Base-by-base conservation (phyloP, 2,888 invertebrate species). In the Orchesella flavescens region DNA sequence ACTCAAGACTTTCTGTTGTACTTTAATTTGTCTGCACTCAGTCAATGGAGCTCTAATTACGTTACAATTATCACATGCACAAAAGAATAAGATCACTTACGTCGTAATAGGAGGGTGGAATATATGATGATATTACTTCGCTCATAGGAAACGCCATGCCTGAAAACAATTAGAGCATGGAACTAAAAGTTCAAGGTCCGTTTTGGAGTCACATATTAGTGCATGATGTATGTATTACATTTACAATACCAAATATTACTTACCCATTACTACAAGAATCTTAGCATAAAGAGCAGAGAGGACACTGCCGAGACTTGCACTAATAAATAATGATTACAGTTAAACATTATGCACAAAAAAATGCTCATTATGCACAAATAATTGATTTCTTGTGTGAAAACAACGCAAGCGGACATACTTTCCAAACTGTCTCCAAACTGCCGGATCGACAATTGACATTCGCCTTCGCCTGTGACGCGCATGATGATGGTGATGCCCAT, bases 201-300 rank as follows among this genome's bases (percentile, higher is more conserved):
- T 34, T 34, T 34, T 7, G 34, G 34, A 34, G 34, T 34, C 34
- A 34, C 7, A 4, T 34, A n/a, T n/a, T n/a, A n/a, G n/a, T n/a
- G n/a, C n/a, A 43, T 34, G 66, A 13, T 46, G 46, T 46, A 46
- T 46, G 9, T 46, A 13, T 53, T 53, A 53, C 2, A 4, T 34
- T 34, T 4, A 34, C 34, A 34, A 34, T 4, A 34, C 34, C n/a
- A n/a, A n/a, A n/a, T n/a, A n/a, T n/a, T 46, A 13, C 55, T 44
- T 84, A 86, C 97, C 97, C 95, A 97, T 96, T 73, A 97, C 96
- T 63, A 97, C 96, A 88, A 97, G 91, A 72, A 97, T 92, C 91
- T 97, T 97, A 71, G 97, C 97, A 90, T 98, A 98, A 21, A 98
- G 93, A 0, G 97, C 97, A 85, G 97, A 97, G 87, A 97, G 92